Evolutionary conservation across 1,140 invertebrate species (phyloP).

Genomic region (Drosophila sechellia): DNA sequence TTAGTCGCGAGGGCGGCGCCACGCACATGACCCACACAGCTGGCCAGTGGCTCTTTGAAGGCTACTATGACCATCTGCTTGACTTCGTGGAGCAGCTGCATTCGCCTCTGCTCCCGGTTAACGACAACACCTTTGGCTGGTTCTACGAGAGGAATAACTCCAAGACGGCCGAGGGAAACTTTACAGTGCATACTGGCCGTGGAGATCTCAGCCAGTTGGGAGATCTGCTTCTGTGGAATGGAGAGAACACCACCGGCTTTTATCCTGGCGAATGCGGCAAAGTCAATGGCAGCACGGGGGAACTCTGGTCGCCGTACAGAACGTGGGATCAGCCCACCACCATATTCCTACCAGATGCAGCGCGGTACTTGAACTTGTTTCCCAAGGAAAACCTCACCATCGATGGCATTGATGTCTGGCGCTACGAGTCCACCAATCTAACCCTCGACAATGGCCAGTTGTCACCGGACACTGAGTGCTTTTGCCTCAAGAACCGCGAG

Average conservation of each 20-base stretch:
- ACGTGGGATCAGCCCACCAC: slow-evolving; percentile 85
- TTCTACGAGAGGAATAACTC: slow-evolving; percentile 91
- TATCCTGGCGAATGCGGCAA: slow-evolving; percentile 87
- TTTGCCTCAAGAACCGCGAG: slow-evolving; percentile 70
- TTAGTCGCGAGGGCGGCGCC: slow-evolving; percentile 86
- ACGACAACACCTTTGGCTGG: slow-evolving; percentile 91
- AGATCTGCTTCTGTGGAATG: slow-evolving; percentile 88
- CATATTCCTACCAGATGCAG: slow-evolving; percentile 89
- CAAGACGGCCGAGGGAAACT: slow-evolving; percentile 89
- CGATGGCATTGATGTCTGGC: slow-evolving; percentile 86
- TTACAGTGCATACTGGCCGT: slow-evolving; percentile 89
- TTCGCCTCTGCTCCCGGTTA: slow-evolving; percentile 86
- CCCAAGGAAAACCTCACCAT: slow-evolving; percentile 75
- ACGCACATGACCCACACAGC: slow-evolving; percentile 87
- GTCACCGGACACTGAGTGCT: slow-evolving; percentile 63
- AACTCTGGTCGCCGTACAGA: slow-evolving; percentile 89
- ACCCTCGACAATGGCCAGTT: slow-evolving; percentile 89
- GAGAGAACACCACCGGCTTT: slow-evolving; percentile 85
- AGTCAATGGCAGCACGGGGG: slow-evolving; percentile 90
- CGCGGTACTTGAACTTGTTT: slow-evolving; percentile 86
- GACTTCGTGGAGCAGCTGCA: slow-evolving; percentile 85
- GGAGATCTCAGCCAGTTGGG: slow-evolving; percentile 87
- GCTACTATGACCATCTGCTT: slow-evolving; percentile 89
- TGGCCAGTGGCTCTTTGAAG: slow-evolving; percentile 89
- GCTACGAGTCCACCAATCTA: slow-evolving; percentile 86